These are phyloP conservation scores for Malthinus flaveolus DNA, from an alignment of 2,888 invertebrate genomes.

Conservation along the genomic window DNA sequence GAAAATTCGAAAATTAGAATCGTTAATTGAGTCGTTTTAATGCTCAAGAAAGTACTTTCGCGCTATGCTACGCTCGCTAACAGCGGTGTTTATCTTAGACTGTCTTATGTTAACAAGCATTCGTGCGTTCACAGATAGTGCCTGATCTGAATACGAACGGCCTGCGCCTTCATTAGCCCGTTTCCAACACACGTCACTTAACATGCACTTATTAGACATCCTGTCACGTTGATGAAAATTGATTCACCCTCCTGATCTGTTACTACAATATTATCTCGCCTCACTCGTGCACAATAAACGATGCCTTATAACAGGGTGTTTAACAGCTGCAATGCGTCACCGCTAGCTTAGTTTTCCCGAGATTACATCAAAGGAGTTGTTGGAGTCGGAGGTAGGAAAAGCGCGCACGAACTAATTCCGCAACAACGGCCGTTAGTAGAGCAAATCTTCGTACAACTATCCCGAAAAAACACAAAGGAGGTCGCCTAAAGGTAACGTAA, in stretches of 20 bases:
- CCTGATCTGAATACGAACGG: slow-evolving; percentile 32
- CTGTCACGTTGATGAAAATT: slow-evolving; percentile 44
- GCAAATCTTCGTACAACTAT: too few species aligned
- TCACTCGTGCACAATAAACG: slow-evolving; percentile 36
- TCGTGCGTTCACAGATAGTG: slow-evolving; percentile 33
- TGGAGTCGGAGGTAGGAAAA: slow-evolving; percentile 39
- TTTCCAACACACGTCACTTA: slow-evolving; percentile 37
- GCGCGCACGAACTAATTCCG: slow-evolving; percentile 32
- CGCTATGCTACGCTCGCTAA: slow-evolving; percentile 24
- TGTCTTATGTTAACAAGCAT: slow-evolving; percentile 33
- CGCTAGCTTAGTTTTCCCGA: slow-evolving; percentile 25
- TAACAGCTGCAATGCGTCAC: slow-evolving; percentile 45
- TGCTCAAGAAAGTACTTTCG: slow-evolving; percentile 27
- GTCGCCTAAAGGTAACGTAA: too few species aligned
- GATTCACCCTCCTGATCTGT: slow-evolving; percentile 40
- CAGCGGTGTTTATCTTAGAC: slow-evolving; percentile 29
- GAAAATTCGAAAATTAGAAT: slow-evolving; percentile 7
- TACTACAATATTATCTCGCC: slow-evolving; percentile 40
- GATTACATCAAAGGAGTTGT: slow-evolving; percentile 40
- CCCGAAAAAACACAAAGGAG: too few species aligned
- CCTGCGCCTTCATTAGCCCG: slow-evolving; percentile 29
- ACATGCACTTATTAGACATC: slow-evolving; percentile 42
- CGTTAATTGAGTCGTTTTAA: slow-evolving; percentile 24
- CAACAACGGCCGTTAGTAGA: slow-evolving; percentile 21
- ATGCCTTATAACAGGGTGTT: slow-evolving; percentile 35